Evolutionary conservation across 2,113 vertebrate genomes (phyloP), one percentile per base, ranked within the genome.

Genomic region (Alligator mississippiensis): DNA sequence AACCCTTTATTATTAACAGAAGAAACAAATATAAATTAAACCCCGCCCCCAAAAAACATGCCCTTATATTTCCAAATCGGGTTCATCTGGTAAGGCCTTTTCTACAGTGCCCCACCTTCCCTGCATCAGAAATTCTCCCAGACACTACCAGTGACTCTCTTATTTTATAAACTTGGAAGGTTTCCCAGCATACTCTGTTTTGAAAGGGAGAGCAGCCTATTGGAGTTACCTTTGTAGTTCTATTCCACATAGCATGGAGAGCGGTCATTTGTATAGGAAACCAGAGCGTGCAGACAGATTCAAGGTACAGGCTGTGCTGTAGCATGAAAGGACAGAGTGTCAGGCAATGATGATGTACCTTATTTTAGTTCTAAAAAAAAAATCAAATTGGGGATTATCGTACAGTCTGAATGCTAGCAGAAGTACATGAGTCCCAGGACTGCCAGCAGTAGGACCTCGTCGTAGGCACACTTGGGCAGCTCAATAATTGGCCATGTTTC

Each of bases 201-300:
- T 68, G 38, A 55, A 21, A 77, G 61, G 63, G 55, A 2, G 3
- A 54, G 18, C 57, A 78, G 72, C 0, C 0, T 11, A 11, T 0
- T 4, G 76, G 55, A 78, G 59, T 83, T 90, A 30, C 11, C 2
- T 58, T 75, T 76, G 12, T 1, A 2, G 25, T 57, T 28, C 12
- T n/a, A 8, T 62, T 57, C 58, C 70, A 74, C 30, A 24, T 34
- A 24, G 60, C 0, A 1, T 54, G 76, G 4, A 34, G 34, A 14
- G 11, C 11, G 63, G 11, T 74, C 21, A 24, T 54, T 25, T 47
- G 38, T 1, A 1, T 64, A 19, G 10, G 68, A 55, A 28, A 21
- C 27, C 13, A 64, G 62, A 10, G 47, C 13, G 11, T 28, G 4
- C 30, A 30, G 84, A 76, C 61, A 54, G 76, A 1, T 24, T 79